These are phyloP conservation scores for Vespertilio murinus DNA, from an alignment of 2,797 vertebrate genomes.

Conservation along the genomic window DNA sequence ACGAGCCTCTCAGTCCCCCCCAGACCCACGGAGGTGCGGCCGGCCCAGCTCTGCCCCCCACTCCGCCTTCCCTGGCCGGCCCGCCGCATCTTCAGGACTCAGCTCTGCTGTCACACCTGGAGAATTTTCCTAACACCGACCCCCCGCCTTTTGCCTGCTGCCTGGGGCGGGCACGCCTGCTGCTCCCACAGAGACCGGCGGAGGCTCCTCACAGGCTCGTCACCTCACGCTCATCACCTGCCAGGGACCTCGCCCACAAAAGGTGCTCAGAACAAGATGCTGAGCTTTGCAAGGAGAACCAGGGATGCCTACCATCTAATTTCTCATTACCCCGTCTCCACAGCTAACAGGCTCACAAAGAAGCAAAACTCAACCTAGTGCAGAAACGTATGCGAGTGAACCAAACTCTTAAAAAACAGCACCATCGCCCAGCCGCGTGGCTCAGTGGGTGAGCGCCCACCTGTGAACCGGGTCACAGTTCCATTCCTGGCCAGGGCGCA, in stretches of 20 bases:
- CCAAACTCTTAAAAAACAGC: background rate
- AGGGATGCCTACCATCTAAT: background rate
- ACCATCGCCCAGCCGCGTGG: no score
- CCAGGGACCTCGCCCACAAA: background rate
- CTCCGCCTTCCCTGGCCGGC: background rate
- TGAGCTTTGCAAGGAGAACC: background rate
- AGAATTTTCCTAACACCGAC: background rate
- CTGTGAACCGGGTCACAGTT: no score
- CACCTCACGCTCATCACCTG: background rate
- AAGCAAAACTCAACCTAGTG: background rate
- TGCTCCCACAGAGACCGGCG: background rate
- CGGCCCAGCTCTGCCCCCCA: background rate
- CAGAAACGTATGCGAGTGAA: background rate
- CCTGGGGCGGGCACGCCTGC: background rate
- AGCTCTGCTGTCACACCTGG: background rate
- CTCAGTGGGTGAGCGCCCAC: no score
- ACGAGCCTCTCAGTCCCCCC: background rate
- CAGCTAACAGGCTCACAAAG: background rate
- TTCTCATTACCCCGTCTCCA: background rate
- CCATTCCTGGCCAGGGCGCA: no score
- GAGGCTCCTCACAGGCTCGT: background rate
- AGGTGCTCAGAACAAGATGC: background rate
- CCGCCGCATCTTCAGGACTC: no score
- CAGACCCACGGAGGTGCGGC: accelerated
- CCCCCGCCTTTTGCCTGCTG: background rate